phyloP scores from a whole-genome alignment of 2,113 vertebrate genomes.

The Opisthocomus hoazin region DNA sequence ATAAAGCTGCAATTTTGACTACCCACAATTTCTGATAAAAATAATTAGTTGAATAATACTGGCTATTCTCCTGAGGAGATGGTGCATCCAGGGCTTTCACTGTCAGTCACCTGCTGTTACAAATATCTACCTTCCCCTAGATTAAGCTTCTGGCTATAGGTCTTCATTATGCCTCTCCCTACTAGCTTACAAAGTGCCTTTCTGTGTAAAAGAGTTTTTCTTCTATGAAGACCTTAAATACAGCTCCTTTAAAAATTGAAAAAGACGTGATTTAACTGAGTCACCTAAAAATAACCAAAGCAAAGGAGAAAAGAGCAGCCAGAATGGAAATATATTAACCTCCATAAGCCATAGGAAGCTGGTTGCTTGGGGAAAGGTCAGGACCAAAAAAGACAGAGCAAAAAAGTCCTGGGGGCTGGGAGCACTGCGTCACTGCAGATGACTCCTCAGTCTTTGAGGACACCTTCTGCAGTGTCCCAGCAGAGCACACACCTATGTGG shows the following conservation, averaged over 20 bases:
- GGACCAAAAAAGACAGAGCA: neutral
- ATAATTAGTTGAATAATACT: neutral
- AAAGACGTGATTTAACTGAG: neutral
- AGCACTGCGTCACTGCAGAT: neutral
- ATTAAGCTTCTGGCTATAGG: neutral
- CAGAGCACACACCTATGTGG: neutral
- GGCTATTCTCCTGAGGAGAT: neutral
- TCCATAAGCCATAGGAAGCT: neutral
- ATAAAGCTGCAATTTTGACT: neutral
- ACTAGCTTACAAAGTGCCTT: neutral
- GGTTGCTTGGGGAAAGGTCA: neutral
- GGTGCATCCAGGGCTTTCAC: neutral
- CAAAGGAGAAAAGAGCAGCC: neutral
- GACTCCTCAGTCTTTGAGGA: neutral
- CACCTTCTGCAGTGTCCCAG: neutral
- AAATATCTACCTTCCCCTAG: neutral
- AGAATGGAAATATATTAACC: neutral
- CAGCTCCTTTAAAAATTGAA: neutral
- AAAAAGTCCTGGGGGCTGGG: neutral
- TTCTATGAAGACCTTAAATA: neutral
- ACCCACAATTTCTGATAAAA: neutral
- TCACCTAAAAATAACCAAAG: slow-evolving; percentile 1
- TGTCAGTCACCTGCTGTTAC: neutral
- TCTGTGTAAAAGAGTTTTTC: neutral
- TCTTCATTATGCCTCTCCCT: neutral